Conservation (phyloP, 1,140 invertebrate genomes). For the Penaeus vannamei region DNA sequence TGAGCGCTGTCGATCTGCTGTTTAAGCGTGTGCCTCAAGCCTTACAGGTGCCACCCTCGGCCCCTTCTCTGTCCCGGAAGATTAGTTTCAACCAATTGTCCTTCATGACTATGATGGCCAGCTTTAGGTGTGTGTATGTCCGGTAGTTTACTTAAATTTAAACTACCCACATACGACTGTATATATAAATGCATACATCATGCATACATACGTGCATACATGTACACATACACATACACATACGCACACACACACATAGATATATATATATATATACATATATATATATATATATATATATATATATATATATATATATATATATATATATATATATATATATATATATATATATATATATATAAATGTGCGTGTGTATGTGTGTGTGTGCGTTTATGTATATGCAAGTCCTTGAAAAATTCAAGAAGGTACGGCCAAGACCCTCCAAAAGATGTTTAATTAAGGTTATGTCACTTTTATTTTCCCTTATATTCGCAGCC, state of each 20-base stretch:
- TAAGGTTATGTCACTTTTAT: too few species aligned
- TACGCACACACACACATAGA: neutral
- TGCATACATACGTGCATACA: neutral
- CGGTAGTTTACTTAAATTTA: neutral
- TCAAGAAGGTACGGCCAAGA: neutral
- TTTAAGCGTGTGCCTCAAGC: too few species aligned
- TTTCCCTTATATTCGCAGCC: too few species aligned
- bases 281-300: neutral
- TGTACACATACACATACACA: neutral
- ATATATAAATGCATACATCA: neutral
- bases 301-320: neutral
- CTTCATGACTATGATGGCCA: too few species aligned
- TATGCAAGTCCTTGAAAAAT: neutral
- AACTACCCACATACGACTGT: neutral
- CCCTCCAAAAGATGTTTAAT: too few species aligned
- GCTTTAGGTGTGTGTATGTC: neutral
- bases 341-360: too few species aligned
- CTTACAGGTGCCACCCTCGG: too few species aligned
- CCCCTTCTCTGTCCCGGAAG: too few species aligned
- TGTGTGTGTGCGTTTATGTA: neutral
- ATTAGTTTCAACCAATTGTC: too few species aligned
- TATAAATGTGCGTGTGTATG: too few species aligned
- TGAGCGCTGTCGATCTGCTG: too few species aligned
- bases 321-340: too few species aligned
- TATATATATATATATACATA: neutral